These are phyloP conservation scores for Pelecanoides urinatrix DNA, from an alignment of 2,113 vertebrate genomes.

Conservation along the genomic window DNA sequence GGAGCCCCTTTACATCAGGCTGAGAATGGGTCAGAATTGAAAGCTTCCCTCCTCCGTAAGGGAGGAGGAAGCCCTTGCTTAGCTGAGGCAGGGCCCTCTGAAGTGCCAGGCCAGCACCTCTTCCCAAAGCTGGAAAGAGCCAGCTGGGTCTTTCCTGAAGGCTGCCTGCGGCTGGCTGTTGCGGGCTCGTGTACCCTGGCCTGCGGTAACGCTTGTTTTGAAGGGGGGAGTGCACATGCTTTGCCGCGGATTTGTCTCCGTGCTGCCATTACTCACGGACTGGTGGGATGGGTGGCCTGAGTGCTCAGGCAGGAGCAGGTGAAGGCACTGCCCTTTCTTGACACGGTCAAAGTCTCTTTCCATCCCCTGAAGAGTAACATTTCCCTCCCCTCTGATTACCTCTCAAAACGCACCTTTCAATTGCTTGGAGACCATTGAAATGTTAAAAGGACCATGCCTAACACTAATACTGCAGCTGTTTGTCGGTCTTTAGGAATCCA, in stretches of 20 bases:
- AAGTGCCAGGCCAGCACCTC: neutral
- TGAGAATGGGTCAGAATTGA: neutral
- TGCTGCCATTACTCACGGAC: fast-evolving
- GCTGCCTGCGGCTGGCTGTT: neutral
- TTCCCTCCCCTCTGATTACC: neutral
- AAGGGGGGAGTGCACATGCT: neutral
- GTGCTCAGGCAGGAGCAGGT: neutral
- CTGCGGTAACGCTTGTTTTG: too few relatives aligned
- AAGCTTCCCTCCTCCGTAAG: neutral
- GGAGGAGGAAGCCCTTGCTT: neutral
- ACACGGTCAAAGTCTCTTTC: neutral
- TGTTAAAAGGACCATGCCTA: neutral
- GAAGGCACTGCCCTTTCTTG: neutral
- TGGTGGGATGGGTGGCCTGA: neutral
- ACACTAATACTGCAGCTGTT: slow-evolving; percentile 1
- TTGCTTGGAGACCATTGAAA: neutral
- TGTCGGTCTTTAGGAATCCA: neutral
- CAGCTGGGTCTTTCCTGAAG: neutral
- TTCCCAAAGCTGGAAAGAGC: neutral
- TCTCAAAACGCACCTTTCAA: neutral
- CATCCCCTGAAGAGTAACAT: neutral
- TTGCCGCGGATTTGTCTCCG: neutral
- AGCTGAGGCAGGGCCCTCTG: neutral
- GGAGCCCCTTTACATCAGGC: neutral
- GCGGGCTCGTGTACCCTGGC: neutral